Conservation (phyloP, 2,888 invertebrate genomes). For the Polietes domitor region DNA sequence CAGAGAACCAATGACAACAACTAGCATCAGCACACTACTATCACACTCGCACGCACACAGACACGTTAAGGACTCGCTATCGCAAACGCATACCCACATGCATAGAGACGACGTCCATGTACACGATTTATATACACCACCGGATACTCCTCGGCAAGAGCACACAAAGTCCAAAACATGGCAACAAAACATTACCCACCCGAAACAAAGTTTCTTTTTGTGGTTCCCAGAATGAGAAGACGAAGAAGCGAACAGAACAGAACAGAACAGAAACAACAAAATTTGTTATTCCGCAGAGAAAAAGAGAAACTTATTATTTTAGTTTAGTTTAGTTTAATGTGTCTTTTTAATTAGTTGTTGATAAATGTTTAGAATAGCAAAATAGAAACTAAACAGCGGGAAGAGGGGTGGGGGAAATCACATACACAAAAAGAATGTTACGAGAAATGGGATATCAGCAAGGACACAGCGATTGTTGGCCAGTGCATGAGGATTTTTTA, state of each 20-base stretch:
- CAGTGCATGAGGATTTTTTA: too few relatives aligned
- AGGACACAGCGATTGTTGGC: too few relatives aligned
- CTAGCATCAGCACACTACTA: neutral
- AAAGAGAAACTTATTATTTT: constrained; percentile 53
- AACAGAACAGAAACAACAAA: constrained; percentile 31
- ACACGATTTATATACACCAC: neutral
- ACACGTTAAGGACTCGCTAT: neutral
- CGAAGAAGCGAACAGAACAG: neutral
- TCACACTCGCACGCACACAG: neutral
- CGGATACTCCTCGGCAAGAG: neutral
- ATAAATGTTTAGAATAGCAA: constrained; percentile 64
- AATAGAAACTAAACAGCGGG: constrained; percentile 47
- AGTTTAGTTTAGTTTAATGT: constrained; percentile 59
- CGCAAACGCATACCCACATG: neutral
- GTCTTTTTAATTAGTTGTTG: constrained; percentile 67
- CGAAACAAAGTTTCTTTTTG: constrained; percentile 51
- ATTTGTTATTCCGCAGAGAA: constrained; percentile 59
- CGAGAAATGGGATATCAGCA: neutral
- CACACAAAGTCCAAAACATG: neutral
- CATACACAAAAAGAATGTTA: neutral
- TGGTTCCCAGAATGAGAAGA: constrained; percentile 30
- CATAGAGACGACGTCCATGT: neutral
- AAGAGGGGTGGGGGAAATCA: too few relatives aligned
- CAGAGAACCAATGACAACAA: constrained; percentile 43
- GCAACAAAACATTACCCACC: constrained; percentile 2